Evolutionary conservation across 1,140 invertebrate species (phyloP).

Genomic region (Zaprionus tsacasi): DNA sequence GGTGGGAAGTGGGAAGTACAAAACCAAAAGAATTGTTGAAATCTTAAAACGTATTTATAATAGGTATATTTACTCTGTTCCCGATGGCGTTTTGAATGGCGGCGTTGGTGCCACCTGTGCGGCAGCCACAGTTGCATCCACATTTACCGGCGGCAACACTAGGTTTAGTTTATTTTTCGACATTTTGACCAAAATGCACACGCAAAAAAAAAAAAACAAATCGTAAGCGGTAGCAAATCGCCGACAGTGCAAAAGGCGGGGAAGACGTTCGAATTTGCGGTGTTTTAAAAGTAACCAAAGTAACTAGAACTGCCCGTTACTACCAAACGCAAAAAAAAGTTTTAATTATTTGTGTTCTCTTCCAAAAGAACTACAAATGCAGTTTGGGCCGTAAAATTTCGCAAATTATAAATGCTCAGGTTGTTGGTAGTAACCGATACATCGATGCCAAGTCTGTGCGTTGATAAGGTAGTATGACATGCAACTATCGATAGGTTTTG

Average conservation of each 20-base stretch:
- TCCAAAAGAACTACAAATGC: conserved; percentile 13
- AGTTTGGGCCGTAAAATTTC: conserved; percentile 27
- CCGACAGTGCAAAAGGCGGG: conserved; percentile 27
- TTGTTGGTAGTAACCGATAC: conserved; percentile 25
- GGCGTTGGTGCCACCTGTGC: conserved; percentile 88
- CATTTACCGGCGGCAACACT: conserved; percentile 93
- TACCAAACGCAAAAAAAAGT: background rate
- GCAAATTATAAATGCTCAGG: conserved; percentile 30
- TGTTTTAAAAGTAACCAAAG: background rate
- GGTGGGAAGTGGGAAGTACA: background rate
- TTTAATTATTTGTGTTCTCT: background rate
- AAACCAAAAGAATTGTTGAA: conserved; percentile 31
- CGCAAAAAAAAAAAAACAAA: conserved; percentile 23
- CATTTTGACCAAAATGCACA: conserved; percentile 85
- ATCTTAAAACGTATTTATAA: conserved; percentile 26
- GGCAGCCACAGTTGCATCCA: conserved; percentile 89
- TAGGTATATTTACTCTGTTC: conserved; percentile 87
- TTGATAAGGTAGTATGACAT: background rate
- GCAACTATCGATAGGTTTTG: conserved; percentile 4
- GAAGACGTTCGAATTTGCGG: conserved; percentile 19
- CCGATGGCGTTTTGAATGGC: conserved; percentile 87
- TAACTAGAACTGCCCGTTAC: conserved; percentile 4
- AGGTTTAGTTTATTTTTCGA: conserved; percentile 97
- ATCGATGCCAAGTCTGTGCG: background rate
- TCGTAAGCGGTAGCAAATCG: conserved; percentile 25